These are phyloP conservation scores for Rhizomys pruinosus DNA, from an alignment of 2,113 vertebrate genomes.

Conservation along the genomic window DNA sequence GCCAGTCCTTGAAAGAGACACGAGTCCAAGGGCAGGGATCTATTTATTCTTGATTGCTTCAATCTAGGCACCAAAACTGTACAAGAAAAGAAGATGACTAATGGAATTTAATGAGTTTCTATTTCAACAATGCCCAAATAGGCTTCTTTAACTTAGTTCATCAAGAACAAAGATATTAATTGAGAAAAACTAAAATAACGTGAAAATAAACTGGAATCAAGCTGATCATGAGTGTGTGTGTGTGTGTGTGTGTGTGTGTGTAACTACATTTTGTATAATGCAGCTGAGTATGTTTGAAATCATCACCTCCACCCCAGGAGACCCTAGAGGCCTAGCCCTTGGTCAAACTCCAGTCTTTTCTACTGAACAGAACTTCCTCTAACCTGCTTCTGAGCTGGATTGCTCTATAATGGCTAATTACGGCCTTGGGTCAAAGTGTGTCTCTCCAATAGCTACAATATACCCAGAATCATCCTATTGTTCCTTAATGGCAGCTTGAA, in stretches of 20 bases:
- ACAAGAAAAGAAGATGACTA: conserved; percentile 53
- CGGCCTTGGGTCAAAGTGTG: neutral
- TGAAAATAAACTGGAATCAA: conserved; percentile 46
- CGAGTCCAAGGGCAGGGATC: conserved; percentile 3
- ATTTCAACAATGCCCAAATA: conserved; percentile 57
- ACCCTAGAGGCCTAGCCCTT: too few species aligned
- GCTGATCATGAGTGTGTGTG: neutral
- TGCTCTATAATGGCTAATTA: accelerated
- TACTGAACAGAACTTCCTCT: too few species aligned
- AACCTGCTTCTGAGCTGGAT: neutral
- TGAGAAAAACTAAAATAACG: conserved; percentile 52
- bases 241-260: neutral
- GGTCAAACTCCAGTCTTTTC: neutral
- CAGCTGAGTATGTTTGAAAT: neutral
- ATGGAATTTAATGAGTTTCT: conserved; percentile 55
- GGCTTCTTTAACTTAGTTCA: conserved; percentile 40
- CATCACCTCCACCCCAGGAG: neutral
- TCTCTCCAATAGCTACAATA: neutral
- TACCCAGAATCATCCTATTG: neutral
- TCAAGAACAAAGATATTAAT: conserved; percentile 53
- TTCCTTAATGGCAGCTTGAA: neutral
- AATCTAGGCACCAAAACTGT: conserved; percentile 32
- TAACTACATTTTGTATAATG: neutral
- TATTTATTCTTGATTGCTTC: conserved; percentile 57
- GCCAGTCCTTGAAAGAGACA: neutral